Conservation (phyloP, 2,797 vertebrate species). For the Mastacembelus armatus region DNA sequence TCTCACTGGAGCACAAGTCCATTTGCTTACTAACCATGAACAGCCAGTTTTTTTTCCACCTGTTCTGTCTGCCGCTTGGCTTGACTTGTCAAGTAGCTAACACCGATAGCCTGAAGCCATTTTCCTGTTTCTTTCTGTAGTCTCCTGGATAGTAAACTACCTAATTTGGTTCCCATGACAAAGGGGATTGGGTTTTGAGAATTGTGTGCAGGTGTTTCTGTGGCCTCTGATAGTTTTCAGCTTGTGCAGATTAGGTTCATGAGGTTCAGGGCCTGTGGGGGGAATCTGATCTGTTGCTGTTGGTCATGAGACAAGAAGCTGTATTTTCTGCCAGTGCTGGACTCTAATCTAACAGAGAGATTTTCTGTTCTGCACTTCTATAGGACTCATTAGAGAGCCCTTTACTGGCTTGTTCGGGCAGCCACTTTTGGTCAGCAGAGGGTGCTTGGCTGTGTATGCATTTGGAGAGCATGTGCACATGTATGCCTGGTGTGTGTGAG, state of each 20-base stretch:
- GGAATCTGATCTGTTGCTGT: constrained; percentile 40
- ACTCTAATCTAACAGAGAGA: constrained; percentile 68
- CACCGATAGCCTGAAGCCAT: constrained; percentile 41
- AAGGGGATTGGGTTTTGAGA: constrained; percentile 39
- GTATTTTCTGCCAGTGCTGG: constrained; percentile 58
- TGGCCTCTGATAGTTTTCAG: constrained; percentile 56
- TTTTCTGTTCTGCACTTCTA: constrained; percentile 70
- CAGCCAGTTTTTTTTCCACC: constrained; percentile 31
- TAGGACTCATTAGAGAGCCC: constrained; percentile 74
- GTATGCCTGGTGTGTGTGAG: constrained; percentile 17
- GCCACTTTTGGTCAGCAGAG: constrained; percentile 44
- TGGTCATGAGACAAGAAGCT: constrained; percentile 50
- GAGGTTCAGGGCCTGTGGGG: constrained; percentile 35
- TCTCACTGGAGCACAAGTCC: constrained; percentile 40
- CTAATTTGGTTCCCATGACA: constrained; percentile 50
- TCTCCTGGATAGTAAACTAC: constrained; percentile 51
- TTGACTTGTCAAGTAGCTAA: constrained; percentile 42
- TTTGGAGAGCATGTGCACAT: constrained; percentile 4
- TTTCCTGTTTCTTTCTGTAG: constrained; percentile 43
- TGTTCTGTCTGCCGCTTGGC: constrained; percentile 42
- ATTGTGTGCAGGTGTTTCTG: constrained; percentile 55
- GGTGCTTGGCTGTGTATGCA: constrained; percentile 28
- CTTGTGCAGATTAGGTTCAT: constrained; percentile 55
- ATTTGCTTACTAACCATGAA: constrained; percentile 45
- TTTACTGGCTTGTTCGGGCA: constrained; percentile 62